Conservation (phyloP, 1,140 invertebrate species). For the Epicauta chinensis region DNA sequence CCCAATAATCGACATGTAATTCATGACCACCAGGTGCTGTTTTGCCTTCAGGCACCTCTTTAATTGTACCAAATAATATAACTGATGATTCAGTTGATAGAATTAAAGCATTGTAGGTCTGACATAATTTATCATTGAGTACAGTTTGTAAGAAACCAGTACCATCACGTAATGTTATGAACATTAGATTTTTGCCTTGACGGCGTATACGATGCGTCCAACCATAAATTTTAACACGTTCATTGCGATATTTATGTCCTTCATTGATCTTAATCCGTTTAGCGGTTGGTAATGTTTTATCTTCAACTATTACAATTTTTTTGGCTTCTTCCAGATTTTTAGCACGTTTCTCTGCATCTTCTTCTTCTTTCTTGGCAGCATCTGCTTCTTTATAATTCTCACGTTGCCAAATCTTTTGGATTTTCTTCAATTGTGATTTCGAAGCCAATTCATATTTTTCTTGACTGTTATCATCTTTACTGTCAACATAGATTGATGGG, state of each 20-base stretch:
- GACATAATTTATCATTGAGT: conserved; percentile 80
- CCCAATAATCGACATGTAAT: conserved; percentile 91
- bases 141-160: conserved; percentile 94
- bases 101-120: conserved; percentile 86
- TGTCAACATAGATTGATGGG: conserved; percentile 84
- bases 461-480: conserved; percentile 58
- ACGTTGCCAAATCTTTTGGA: conserved; percentile 79
- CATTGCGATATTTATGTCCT: conserved; percentile 54
- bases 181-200: conserved; percentile 91
- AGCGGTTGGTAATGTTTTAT: conserved; percentile 68
- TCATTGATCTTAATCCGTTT: conserved; percentile 67
- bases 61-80: conserved; percentile 74
- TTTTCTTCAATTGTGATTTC: conserved; percentile 93
- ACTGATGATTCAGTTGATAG: conserved; percentile 90
- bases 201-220: conserved; percentile 92
- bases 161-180: conserved; percentile 92
- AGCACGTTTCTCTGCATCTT: conserved; percentile 73
- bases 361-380: conserved; percentile 70
- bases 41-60: conserved; percentile 86
- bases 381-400: conserved; percentile 77
- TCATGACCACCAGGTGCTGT: conserved; percentile 96
- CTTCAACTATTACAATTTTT: conserved; percentile 72
- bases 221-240: conserved; percentile 80
- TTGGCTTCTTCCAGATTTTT: conserved; percentile 93
- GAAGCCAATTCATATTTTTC: conserved; percentile 72